phyloP scores from a whole-genome alignment of 2,113 vertebrate species.

The Danionella cerebrum region DNA sequence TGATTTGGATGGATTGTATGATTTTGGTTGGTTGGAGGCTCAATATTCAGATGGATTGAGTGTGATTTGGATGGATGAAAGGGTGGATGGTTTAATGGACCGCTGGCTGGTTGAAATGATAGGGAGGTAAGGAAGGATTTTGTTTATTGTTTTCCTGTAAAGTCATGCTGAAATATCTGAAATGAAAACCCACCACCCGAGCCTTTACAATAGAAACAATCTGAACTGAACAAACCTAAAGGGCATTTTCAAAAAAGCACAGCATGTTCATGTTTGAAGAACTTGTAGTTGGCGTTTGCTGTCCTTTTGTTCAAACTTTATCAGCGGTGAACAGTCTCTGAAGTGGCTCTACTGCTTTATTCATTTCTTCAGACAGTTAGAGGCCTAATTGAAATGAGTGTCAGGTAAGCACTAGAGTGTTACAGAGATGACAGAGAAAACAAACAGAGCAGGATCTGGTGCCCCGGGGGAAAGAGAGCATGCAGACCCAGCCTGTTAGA shows the following conservation, averaged over 20 bases:
- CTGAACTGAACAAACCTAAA: not conserved
- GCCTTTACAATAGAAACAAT: not conserved
- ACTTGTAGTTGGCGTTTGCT: not conserved
- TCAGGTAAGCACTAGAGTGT: conserved; percentile 33
- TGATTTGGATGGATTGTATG: too few species aligned
- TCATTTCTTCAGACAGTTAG: conserved; percentile 39
- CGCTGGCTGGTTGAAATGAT: too few species aligned
- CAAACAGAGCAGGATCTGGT: conserved; percentile 23
- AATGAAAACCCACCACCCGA: too few species aligned
- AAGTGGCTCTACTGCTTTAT: conserved; percentile 19
- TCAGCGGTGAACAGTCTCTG: conserved; percentile 1
- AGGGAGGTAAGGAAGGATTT: too few species aligned
- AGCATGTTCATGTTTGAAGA: not conserved
- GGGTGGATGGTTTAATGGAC: too few species aligned
- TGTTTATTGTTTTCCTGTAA: too few species aligned
- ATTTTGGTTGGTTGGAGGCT: too few species aligned
- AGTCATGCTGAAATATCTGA: too few species aligned
- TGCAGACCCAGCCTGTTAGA: conserved; percentile 42
- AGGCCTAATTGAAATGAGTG: conserved; percentile 38
- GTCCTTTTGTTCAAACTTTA: not conserved
- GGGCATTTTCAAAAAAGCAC: not conserved
- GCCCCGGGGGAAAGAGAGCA: conserved; percentile 36
- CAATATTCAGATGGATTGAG: too few species aligned
- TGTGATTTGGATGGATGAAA: too few species aligned
- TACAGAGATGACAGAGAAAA: conserved; percentile 32